phyloP scores from a whole-genome alignment of 2,888 invertebrate genomes.

The Tuta absoluta region DNA sequence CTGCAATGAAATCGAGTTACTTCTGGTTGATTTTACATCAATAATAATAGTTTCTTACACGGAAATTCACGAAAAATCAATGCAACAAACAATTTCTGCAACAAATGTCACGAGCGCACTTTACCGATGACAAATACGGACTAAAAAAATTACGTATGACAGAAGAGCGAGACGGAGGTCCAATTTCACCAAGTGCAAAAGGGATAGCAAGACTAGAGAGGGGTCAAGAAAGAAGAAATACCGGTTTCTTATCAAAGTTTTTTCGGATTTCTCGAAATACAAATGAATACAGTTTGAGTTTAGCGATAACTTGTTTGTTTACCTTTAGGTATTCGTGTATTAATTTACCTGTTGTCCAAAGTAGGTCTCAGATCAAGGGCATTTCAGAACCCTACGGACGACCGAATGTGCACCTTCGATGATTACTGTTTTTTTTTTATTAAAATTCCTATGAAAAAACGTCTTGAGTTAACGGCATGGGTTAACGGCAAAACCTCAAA shows the following conservation, averaged over 20 bases:
- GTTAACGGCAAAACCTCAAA: no score
- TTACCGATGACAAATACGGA: slow-evolving; percentile 63
- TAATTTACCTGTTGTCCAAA: no score
- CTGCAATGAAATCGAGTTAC: not conserved
- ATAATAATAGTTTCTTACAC: slow-evolving; percentile 45
- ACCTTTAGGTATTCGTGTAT: not conserved
- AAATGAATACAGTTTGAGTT: slow-evolving; percentile 26
- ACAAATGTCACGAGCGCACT: slow-evolving; percentile 52
- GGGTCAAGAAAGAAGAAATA: slow-evolving; percentile 41
- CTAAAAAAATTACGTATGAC: slow-evolving; percentile 51
- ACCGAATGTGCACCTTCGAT: no score
- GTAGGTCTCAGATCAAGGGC: no score
- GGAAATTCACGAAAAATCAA: slow-evolving; percentile 34
- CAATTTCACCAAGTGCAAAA: slow-evolving; percentile 38
- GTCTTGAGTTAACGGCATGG: no score
- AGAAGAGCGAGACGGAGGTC: slow-evolving; percentile 47
- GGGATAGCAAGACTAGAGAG: slow-evolving; percentile 52
- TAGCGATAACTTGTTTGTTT: not conserved
- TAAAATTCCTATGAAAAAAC: no score
- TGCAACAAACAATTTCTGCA: slow-evolving; percentile 33
- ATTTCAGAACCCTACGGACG: no score
- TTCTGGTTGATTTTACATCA: not conserved
- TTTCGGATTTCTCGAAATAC: slow-evolving; percentile 15
- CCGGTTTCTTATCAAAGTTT: slow-evolving; percentile 60
- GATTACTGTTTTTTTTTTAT: no score